Evolutionary conservation across 2,888 invertebrate genomes (phyloP).

Genomic region (Panorpa germanica): DNA sequence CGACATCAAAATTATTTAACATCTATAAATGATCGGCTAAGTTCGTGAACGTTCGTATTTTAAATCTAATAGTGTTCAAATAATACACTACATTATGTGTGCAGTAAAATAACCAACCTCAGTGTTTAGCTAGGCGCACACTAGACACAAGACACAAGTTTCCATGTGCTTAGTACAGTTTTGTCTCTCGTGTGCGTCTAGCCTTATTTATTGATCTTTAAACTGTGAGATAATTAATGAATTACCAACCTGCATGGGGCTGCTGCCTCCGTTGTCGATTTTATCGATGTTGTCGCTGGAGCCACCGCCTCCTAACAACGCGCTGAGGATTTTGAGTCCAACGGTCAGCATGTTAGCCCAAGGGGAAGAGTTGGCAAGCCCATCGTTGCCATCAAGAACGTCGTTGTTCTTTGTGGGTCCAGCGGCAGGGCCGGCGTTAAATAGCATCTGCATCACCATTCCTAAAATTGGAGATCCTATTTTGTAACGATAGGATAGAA

Average conservation of each 20-base stretch:
- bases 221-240: too few species aligned
- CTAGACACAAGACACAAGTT: too few species aligned
- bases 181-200: too few species aligned
- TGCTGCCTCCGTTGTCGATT: slow-evolving; percentile 71
- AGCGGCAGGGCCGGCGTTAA: slow-evolving; percentile 40
- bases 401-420: slow-evolving; percentile 72
- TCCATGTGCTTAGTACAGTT: too few species aligned
- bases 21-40: too few species aligned
- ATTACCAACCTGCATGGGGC: slow-evolving; percentile 87
- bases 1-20: too few species aligned
- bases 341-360: slow-evolving; percentile 78
- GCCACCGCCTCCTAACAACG: slow-evolving; percentile 57
- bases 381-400: slow-evolving; percentile 39
- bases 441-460: slow-evolving; percentile 75
- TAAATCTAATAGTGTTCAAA: too few species aligned
- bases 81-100: too few species aligned
- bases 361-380: slow-evolving; percentile 54
- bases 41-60: too few species aligned
- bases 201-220: too few species aligned
- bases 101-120: too few species aligned
- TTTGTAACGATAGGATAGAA: background rate
- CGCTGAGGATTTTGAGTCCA: slow-evolving; percentile 70
- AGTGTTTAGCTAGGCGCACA: too few species aligned
- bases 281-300: slow-evolving; percentile 74
- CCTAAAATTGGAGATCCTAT: slow-evolving; percentile 22